phyloP scores from a whole-genome alignment of 2,888 invertebrate genomes.

The Labia minor region DNA sequence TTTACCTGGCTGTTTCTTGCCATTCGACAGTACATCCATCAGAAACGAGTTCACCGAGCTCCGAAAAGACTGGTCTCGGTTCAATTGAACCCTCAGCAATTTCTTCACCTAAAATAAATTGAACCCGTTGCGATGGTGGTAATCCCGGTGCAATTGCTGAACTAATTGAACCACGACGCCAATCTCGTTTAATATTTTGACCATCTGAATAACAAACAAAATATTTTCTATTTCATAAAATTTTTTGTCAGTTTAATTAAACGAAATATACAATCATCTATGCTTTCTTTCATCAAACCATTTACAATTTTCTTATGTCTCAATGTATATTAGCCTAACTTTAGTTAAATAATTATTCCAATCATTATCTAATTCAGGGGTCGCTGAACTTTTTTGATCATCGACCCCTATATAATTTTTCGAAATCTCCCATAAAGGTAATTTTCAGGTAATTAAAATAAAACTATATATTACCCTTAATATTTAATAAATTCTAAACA shows the following conservation, averaged over 20 bases:
- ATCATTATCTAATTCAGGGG: no score
- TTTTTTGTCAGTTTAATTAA: neutral
- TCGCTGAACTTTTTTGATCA: no score
- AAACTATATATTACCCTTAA: no score
- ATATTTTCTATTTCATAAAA: neutral
- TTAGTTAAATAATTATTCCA: no score
- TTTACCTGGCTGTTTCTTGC: conserved; percentile 87
- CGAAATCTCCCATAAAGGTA: no score
- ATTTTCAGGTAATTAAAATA: no score
- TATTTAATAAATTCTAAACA: no score
- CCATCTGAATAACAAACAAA: neutral
- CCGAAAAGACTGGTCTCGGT: conserved; percentile 90
- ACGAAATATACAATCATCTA: no score
- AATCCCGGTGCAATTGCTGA: conserved; percentile 5
- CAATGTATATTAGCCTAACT: no score
- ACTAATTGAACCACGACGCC: neutral
- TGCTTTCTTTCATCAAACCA: no score
- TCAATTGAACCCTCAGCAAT: conserved; percentile 69
- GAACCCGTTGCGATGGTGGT: conserved; percentile 91
- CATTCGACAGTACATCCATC: conserved; percentile 84
- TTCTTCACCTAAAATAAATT: conserved; percentile 93
- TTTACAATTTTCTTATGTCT: neutral
- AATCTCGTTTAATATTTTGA: neutral
- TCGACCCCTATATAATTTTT: no score
- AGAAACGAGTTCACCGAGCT: conserved; percentile 89